phyloP scores from a whole-genome alignment of 2,888 invertebrate species.

The Cantharis lateralis region DNA sequence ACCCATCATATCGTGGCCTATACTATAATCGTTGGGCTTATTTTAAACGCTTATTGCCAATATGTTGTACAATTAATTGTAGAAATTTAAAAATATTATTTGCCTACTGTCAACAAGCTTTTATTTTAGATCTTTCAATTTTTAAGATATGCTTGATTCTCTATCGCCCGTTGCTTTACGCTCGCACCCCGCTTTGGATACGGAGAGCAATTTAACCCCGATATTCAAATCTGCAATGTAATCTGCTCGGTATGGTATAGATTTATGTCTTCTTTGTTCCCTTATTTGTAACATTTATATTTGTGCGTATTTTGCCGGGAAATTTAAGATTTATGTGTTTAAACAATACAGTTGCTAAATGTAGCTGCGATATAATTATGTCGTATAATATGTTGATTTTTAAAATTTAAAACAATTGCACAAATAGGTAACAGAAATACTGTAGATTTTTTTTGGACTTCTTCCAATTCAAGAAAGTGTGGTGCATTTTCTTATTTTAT shows the following conservation, averaged over 20 bases:
- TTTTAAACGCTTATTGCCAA: no score
- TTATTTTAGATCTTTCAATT: neutral
- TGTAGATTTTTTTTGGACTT: no score
- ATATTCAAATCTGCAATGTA: constrained; percentile 42
- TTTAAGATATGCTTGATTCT: neutral
- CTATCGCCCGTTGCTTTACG: neutral
- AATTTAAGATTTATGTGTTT: constrained; percentile 9
- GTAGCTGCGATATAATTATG: neutral
- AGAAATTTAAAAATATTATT: neutral
- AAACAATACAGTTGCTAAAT: neutral
- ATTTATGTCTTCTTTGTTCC: constrained; percentile 41
- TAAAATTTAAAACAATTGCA: neutral
- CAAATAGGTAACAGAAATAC: neutral
- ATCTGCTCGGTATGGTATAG: constrained; percentile 39
- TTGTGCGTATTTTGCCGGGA: constrained; percentile 23
- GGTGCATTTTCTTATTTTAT: no score
- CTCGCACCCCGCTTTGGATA: constrained; percentile 33
- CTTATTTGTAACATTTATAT: constrained; percentile 37
- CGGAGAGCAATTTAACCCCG: constrained; percentile 40
- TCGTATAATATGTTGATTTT: neutral
- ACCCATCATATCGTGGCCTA: no score
- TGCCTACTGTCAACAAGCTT: neutral
- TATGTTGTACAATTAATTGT: neutral
- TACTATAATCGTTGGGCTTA: no score
- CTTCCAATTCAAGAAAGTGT: no score